These are phyloP conservation scores for Borostomias antarcticus DNA, from an alignment of 2,797 vertebrate species.

Conservation along the genomic window DNA sequence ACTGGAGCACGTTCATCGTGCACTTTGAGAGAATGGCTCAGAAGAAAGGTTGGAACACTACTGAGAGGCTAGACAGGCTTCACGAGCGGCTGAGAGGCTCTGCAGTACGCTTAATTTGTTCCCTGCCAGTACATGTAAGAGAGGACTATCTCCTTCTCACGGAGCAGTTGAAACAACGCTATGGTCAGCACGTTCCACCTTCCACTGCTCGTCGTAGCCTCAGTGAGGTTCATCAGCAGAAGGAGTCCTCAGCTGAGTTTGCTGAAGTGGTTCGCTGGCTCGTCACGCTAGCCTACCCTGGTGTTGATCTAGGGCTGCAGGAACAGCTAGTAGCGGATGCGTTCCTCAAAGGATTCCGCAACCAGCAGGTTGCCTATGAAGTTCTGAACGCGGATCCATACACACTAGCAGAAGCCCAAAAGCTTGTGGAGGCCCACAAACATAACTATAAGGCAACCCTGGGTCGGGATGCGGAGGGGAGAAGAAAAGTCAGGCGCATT, in stretches of 20 bases:
- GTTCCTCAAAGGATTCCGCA: no score
- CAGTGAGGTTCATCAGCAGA: constrained; percentile 20
- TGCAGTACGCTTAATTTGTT: constrained; percentile 23
- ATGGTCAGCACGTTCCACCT: background rate
- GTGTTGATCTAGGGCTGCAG: no score
- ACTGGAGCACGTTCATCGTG: constrained; percentile 24
- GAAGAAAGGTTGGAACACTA: constrained; percentile 17
- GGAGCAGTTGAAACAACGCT: constrained; percentile 8
- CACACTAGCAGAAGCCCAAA: constrained; percentile 19
- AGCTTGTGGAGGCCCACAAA: constrained; percentile 9
- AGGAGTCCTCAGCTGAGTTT: constrained; percentile 26
- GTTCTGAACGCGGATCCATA: constrained; percentile 30
- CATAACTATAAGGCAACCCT: constrained; percentile 20
- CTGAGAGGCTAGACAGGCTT: constrained; percentile 16
- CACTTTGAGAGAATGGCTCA: constrained; percentile 15
- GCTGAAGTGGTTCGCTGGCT: constrained; percentile 23
- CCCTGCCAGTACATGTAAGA: constrained; percentile 16
- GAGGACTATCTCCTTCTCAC: constrained; percentile 12
- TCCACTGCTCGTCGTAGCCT: constrained; percentile 13
- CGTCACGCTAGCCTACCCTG: constrained; percentile 24
- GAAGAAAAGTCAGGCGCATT: constrained; percentile 5
- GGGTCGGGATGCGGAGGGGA: constrained; percentile 7
- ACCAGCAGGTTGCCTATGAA: constrained; percentile 35
- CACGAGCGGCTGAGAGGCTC: constrained; percentile 18
- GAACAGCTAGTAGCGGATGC: no score